phyloP scores from a whole-genome alignment of 2,113 vertebrate species.

The Eupsittula cactorum region DNA sequence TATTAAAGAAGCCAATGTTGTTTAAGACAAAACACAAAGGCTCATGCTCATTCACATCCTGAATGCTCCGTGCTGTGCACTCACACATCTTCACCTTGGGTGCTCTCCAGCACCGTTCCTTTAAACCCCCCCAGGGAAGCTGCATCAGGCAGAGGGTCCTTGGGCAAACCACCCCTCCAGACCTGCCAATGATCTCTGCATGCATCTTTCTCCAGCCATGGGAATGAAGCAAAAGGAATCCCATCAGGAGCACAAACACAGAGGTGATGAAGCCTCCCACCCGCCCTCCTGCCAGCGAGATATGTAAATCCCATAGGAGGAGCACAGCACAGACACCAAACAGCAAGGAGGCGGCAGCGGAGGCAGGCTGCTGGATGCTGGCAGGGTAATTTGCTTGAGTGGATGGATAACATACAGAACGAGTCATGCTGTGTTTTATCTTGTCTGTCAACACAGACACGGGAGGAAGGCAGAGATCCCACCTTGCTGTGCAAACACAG shows the following conservation, averaged over 20 bases:
- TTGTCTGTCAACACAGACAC: background rate
- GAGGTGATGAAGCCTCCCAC: background rate
- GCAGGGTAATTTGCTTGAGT: background rate
- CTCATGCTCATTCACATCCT: background rate
- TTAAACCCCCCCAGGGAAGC: background rate
- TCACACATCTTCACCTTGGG: background rate
- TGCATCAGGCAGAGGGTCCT: background rate
- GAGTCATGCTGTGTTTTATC: accelerated
- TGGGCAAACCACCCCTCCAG: background rate
- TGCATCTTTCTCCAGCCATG: background rate
- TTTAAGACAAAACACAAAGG: background rate
- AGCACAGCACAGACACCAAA: background rate
- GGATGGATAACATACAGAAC: background rate
- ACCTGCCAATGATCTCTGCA: accelerated
- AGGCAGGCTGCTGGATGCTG: background rate
- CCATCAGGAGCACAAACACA: accelerated
- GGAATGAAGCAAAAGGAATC: background rate
- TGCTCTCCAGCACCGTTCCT: background rate
- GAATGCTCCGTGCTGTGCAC: accelerated
- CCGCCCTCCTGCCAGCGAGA: accelerated
- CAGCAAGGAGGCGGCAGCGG: background rate
- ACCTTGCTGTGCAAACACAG: accelerated
- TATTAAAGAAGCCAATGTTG: background rate
- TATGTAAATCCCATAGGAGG: accelerated
- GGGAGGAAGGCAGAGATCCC: background rate